These are phyloP conservation scores for Drosophila birchii DNA, from an alignment of 2,888 invertebrate genomes.

Conservation along the genomic window DNA sequence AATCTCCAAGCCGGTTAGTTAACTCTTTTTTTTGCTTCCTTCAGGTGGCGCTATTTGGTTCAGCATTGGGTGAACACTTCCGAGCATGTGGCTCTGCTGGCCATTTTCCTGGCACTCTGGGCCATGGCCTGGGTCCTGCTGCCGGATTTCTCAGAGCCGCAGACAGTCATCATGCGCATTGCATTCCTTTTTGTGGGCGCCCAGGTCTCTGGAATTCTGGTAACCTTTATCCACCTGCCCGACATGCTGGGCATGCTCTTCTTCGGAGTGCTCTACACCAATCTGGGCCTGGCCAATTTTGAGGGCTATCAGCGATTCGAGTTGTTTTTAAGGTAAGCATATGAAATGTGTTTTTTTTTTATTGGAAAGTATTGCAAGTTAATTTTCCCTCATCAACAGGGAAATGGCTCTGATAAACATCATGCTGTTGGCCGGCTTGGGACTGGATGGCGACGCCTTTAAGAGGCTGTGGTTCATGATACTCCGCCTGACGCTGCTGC, in stretches of 20 bases:
- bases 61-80: conserved; percentile 81
- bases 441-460: conserved; percentile 87
- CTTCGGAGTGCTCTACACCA: conserved; percentile 86
- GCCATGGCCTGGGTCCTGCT: conserved; percentile 82
- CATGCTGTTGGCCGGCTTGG: conserved; percentile 88
- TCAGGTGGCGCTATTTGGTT: conserved; percentile 82
- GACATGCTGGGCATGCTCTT: conserved; percentile 88
- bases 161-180: conserved; percentile 83
- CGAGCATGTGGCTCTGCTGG: conserved; percentile 81
- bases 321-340: conserved; percentile 85
- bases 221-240: conserved; percentile 83
- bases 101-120: conserved; percentile 84
- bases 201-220: conserved; percentile 82
- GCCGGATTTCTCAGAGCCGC: conserved; percentile 78
- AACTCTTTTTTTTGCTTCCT: conserved; percentile 8
- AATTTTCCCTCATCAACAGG: conserved; percentile 80
- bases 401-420: conserved; percentile 88
- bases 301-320: conserved; percentile 85
- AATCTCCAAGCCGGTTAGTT: background rate
- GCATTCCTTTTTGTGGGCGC: conserved; percentile 84
- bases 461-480: conserved; percentile 86
- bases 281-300: conserved; percentile 85
- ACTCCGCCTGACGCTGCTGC: conserved; percentile 86
- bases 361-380: background rate
- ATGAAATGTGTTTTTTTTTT: background rate